Conservation (phyloP, 2,888 invertebrate species). For the Calameuta pallipes region DNA sequence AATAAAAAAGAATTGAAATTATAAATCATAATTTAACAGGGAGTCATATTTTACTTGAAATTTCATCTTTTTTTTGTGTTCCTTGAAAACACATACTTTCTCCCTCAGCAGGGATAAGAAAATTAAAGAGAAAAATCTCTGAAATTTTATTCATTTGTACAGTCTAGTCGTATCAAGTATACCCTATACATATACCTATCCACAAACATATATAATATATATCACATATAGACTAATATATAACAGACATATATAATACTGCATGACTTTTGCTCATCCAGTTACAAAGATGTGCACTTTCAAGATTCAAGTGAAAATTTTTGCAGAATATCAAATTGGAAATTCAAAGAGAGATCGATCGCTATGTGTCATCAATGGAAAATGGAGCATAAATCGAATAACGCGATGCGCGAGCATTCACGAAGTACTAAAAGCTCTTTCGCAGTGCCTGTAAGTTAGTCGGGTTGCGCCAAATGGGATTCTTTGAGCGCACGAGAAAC, state of each 20-base stretch:
- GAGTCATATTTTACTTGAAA: neutral
- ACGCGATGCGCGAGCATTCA: constrained; percentile 22
- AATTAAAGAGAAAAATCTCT: neutral
- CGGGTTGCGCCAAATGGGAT: neutral
- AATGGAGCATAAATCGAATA: constrained; percentile 30
- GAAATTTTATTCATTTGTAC: neutral
- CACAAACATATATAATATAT: too few species aligned
- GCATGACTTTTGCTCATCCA: neutral
- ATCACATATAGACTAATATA: too few species aligned
- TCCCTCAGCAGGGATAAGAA: neutral
- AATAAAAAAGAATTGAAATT: neutral
- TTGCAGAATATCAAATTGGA: neutral
- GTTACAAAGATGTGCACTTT: neutral
- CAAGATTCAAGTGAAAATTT: neutral
- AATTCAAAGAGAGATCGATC: neutral
- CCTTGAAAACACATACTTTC: neutral
- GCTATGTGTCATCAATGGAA: constrained; percentile 8
- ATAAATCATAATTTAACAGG: neutral
- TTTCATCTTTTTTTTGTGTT: neutral
- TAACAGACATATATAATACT: too few species aligned
- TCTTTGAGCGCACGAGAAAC: neutral
- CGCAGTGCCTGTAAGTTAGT: constrained; percentile 23
- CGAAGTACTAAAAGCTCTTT: constrained; percentile 30
- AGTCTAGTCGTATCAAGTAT: too few species aligned
- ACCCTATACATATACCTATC: too few species aligned